Conservation (phyloP, 64 coral and sea anemone genomes). For the Dendronephthya gigantea region DNA sequence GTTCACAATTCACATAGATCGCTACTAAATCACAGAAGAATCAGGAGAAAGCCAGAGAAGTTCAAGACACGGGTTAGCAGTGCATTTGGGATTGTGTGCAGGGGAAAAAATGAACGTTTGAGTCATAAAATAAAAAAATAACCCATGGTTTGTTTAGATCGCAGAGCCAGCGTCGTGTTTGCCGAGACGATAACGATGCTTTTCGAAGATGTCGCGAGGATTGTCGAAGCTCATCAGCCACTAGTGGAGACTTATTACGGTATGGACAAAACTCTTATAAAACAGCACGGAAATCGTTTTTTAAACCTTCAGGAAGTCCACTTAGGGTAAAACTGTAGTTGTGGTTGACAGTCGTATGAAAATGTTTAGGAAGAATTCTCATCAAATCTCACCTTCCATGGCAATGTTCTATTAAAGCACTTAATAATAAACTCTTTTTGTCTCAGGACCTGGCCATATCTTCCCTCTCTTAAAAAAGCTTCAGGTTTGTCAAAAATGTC, state of each 20-base stretch:
- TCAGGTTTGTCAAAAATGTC: constrained; percentile 1
- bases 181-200: constrained; percentile 83
- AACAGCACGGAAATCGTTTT: too few species aligned
- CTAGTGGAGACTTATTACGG: constrained; percentile 94
- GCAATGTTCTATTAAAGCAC: too few species aligned
- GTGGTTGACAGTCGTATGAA: too few species aligned
- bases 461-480: constrained; percentile 41
- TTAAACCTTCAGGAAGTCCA: too few species aligned
- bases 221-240: constrained; percentile 96
- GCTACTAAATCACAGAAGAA: constrained; percentile 55
- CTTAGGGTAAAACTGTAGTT: too few species aligned
- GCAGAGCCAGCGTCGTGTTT: constrained; percentile 80
- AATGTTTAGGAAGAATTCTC: too few species aligned
- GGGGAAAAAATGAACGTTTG: too few species aligned
- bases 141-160: constrained; percentile 37
- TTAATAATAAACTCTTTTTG: not conserved
- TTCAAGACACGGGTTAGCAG: constrained; percentile 41
- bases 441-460: constrained; percentile 57
- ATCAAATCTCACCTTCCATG: too few species aligned
- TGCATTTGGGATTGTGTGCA: not conserved
- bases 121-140: too few species aligned
- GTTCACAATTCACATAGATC: constrained; percentile 35
- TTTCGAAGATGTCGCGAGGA: constrained; percentile 74
- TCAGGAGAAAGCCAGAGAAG: constrained; percentile 29
- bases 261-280: not conserved